Percentiles rank a stretch among this genome's conserved stretches.
phyloP scores from a whole-genome alignment of 1,140 invertebrate species.

The Cydia splendana region DNA sequence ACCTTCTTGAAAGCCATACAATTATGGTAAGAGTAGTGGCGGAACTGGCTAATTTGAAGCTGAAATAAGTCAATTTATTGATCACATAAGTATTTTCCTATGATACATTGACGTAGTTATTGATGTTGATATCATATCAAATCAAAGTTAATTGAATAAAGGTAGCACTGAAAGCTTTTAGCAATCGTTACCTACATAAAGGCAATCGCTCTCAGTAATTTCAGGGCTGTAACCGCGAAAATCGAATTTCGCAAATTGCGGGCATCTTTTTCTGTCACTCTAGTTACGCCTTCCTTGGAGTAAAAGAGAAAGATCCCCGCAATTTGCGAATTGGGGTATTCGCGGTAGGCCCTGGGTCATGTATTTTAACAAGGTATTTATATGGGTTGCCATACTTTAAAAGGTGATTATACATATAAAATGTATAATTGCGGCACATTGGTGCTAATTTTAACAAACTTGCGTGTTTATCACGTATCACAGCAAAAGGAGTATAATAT shows the following conservation, averaged over 20 bases:
- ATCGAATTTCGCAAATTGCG: too few species aligned
- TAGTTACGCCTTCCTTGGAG: too few species aligned
- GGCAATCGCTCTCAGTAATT: neutral
- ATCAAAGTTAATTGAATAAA: conserved; percentile 7
- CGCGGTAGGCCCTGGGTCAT: neutral
- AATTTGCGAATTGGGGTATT: too few species aligned
- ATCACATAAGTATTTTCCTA: neutral
- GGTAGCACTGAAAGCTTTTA: neutral
- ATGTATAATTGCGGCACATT: too few species aligned
- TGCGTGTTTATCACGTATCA: too few species aligned
- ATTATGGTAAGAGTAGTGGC: conserved; percentile 82
- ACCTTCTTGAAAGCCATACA: conserved; percentile 82
- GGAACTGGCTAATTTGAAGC: conserved; percentile 58
- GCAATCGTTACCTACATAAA: neutral
- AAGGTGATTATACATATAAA: too few species aligned
- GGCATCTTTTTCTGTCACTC: too few species aligned
- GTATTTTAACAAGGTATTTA: neutral
- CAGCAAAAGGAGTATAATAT: too few species aligned
- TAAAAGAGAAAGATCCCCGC: too few species aligned
- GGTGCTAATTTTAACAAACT: too few species aligned
- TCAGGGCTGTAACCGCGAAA: neutral
- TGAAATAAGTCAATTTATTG: conserved; percentile 43
- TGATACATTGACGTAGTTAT: neutral
- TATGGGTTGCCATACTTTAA: neutral
- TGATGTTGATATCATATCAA: conserved; percentile 8